Evolutionary conservation across 2,888 invertebrate species (phyloP).

Genomic region (Hesperia comma): DNA sequence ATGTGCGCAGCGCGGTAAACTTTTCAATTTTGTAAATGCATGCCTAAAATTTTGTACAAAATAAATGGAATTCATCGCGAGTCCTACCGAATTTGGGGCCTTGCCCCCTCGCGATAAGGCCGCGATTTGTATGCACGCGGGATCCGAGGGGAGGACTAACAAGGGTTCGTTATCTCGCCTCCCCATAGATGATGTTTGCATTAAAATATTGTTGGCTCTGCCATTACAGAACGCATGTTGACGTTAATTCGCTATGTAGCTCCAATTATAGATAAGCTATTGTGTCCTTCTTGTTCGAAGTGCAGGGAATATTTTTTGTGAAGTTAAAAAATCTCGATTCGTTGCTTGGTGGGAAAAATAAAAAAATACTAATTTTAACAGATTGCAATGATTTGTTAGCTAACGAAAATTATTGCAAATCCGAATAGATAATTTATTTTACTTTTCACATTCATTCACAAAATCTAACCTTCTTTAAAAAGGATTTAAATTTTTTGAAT

Average conservation of each 20-base stretch:
- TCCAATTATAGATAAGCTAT: slow-evolving; percentile 47
- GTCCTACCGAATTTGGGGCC: background rate
- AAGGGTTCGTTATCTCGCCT: slow-evolving; percentile 47
- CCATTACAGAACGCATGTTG: slow-evolving; percentile 63
- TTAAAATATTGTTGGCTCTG: slow-evolving; percentile 67
- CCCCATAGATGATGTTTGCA: slow-evolving; percentile 59
- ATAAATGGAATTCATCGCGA: slow-evolving; percentile 43
- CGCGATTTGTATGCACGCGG: slow-evolving; percentile 16
- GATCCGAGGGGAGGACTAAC: slow-evolving; percentile 38
- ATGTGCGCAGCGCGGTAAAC: slow-evolving; percentile 41
- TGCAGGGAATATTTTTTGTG: background rate
- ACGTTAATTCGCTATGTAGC: slow-evolving; percentile 62
- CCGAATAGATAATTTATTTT: no score
- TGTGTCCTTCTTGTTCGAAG: background rate
- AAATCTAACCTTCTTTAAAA: no score
- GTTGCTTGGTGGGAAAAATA: no score
- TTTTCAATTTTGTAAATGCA: slow-evolving; percentile 66
- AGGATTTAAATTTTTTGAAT: no score
- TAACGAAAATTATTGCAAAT: no score
- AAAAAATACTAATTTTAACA: no score
- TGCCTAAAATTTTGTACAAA: slow-evolving; percentile 57
- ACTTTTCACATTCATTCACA: no score
- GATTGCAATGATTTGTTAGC: no score
- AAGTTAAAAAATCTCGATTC: no score
- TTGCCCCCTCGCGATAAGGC: slow-evolving; percentile 31